These are phyloP conservation scores for Noctua janthe DNA, from an alignment of 2,888 invertebrate species.

Conservation along the genomic window DNA sequence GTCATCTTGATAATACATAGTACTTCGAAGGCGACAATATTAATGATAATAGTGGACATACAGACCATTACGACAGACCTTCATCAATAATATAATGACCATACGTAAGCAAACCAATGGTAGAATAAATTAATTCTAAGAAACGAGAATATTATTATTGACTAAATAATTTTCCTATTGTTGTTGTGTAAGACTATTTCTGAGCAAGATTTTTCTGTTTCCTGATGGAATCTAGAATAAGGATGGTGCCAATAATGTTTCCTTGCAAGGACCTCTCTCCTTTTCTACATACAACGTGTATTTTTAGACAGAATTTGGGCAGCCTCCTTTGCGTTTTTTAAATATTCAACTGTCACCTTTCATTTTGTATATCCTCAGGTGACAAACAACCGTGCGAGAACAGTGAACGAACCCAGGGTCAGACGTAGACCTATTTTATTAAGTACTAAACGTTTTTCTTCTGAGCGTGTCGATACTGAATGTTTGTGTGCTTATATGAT, in stretches of 20 bases:
- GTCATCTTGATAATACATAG: constrained; percentile 17
- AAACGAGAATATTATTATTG: constrained; percentile 52
- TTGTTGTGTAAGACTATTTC: constrained; percentile 16
- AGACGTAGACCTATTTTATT: neutral
- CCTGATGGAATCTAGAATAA: neutral
- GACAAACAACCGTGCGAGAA: neutral
- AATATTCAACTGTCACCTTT: neutral
- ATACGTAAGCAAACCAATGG: constrained; percentile 43
- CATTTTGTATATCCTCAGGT: neutral
- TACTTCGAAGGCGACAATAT: constrained; percentile 43
- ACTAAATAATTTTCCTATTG: constrained; percentile 54
- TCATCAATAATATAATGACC: constrained; percentile 56
- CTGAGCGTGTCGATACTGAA: neutral
- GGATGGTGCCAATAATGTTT: neutral
- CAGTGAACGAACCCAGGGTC: neutral
- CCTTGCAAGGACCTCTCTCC: neutral
- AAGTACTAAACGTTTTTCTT: neutral
- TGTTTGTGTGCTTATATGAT: neutral
- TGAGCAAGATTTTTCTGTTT: constrained; percentile 8
- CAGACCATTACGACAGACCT: constrained; percentile 43
- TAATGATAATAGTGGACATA: constrained; percentile 42
- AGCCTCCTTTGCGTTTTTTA: neutral
- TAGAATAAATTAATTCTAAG: constrained; percentile 63
- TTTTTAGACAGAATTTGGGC: neutral
- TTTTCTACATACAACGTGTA: neutral